Evolutionary conservation across 1,140 invertebrate genomes (phyloP), one percentile per base, ranked within the genome.

Genomic region (Pseudoatta argentina): DNA sequence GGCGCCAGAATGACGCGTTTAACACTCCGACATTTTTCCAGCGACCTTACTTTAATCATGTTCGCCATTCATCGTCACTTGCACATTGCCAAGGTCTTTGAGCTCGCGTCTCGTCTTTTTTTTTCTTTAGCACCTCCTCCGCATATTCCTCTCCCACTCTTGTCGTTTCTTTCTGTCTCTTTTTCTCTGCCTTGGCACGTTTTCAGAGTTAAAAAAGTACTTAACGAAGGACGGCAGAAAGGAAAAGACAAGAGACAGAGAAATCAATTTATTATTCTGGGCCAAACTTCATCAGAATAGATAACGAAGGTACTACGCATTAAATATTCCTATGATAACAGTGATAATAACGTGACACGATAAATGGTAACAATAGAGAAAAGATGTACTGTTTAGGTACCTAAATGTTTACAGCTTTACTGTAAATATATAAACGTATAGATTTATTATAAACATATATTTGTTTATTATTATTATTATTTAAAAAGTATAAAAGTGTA

Each of bases 181-280:
- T 71, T 55, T 75, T 39, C 75, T 71, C 30, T 44, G 73, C 75
- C 88, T 89, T 90, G 88, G 88, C 89, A 90, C 73, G 78, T 87
- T 90, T 90, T 89, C 89, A 89, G 78, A 79, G 75, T 82, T 90
- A 90, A 90, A 87, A 89, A 89, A 85, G 78, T 44, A 27, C 27
- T 27, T 59, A 63, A 86, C 63, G 63, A 79, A 86, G 53, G 63
- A 61, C 27, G 24, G n/a, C 8, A 69, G 59, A 69, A 64, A 39
- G 64, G 27, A 64, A 39, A 39, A 79, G n/a, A 27, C 8, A n/a
- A 30, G 34, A 69, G 8, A 53, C n/a, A 18, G 64, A 59, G 34
- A 69, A 69, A 48, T 67, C 44, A 44, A 81, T 73, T 51, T 73
- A 73, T 83, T 83, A 75, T 83, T 63, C 39, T 12, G 79, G 18